Conservation (phyloP, 2,888 invertebrate genomes). For the Gymnosoma rotundatum region DNA sequence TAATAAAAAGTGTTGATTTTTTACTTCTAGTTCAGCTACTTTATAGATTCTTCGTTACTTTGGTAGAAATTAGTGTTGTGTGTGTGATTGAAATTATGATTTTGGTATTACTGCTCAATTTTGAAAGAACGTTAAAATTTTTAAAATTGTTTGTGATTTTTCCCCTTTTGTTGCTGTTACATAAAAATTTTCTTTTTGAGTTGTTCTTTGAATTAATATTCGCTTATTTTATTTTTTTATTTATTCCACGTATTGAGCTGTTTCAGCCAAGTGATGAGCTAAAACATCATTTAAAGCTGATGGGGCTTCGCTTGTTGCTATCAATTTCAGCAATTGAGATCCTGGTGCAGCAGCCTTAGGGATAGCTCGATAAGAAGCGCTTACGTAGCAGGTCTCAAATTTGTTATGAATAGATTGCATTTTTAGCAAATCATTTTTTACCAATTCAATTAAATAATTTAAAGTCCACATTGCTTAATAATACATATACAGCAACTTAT, state of each 20-base stretch:
- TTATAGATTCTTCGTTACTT: neutral
- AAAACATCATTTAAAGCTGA: slow-evolving; percentile 39
- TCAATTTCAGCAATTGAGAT: slow-evolving; percentile 38
- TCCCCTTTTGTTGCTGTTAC: slow-evolving; percentile 17
- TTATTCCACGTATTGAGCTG: slow-evolving; percentile 47
- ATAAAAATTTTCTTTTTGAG: slow-evolving; percentile 21
- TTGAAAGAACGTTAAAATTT: slow-evolving; percentile 26
- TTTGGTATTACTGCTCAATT: slow-evolving; percentile 21
- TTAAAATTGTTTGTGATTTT: slow-evolving; percentile 17
- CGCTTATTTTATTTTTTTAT: slow-evolving; percentile 21
- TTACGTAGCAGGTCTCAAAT: slow-evolving; percentile 35
- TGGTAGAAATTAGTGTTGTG: neutral
- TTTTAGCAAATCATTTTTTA: slow-evolving; percentile 66
- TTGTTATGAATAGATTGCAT: slow-evolving; percentile 51
- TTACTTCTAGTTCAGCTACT: neutral
- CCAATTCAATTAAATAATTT: slow-evolving; percentile 23
- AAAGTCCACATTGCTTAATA: slow-evolving; percentile 58
- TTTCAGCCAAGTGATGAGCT: slow-evolving; percentile 35
- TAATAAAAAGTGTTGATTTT: neutral
- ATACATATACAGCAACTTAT: slow-evolving; percentile 53
- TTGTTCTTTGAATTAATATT: neutral
- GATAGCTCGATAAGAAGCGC: slow-evolving; percentile 32
- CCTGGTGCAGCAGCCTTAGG: slow-evolving; percentile 44
- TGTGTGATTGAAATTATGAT: slow-evolving; percentile 12
- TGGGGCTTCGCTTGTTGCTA: slow-evolving; percentile 33